Evolutionary conservation across 2,113 vertebrate species (phyloP), one percentile per base, ranked within the genome.

Genomic region (Pterocles orientalis): DNA sequence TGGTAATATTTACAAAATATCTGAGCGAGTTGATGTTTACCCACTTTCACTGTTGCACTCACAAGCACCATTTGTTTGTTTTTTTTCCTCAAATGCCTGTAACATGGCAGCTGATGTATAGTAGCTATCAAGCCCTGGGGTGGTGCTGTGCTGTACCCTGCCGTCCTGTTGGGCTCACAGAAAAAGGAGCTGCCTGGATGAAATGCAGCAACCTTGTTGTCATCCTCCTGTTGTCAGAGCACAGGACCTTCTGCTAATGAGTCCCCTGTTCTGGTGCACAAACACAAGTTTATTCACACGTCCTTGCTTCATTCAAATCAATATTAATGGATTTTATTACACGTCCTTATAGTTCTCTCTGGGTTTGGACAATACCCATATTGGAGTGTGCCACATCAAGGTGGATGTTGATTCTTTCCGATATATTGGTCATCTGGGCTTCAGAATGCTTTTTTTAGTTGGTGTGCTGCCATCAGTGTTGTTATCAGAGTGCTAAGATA

Each of bases 31-130:
- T 33, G 31, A 19, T 53, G 13, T 65, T 85, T 45, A 29, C 45
- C 10, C 18, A 11, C 43, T 85, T 39, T 12, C 45, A 45, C 34
- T 33, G 60, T 81, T 66, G 31, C 29, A 25, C 19, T n/a, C 34
- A 45, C 25, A 73, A 65, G 43, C 43, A 66, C 36, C 43, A 36
- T 8, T 36, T 51, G 43, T 28, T 17, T 18, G n/a, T 25, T 12
- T 12, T 26, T 21, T 13, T 17, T 7, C 17, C 54, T 31, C 21
- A 18, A 72, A 17, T 21, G 29, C 36, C 41, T 51, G 36, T 68
- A 14, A 43, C 25, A 4, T 1, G 1, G 4, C 2, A 4, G 19
- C 29, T 12, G 9, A 2, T 4, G 12, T 18, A 7, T 33, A 25
- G 18, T 7, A 8, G 57, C 10, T 20, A 1, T 33, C 13, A 2